Evolutionary conservation across 2,888 invertebrate genomes (phyloP), one percentile per base, ranked within the genome.

Genomic region (Ornithoptera alexandrae): DNA sequence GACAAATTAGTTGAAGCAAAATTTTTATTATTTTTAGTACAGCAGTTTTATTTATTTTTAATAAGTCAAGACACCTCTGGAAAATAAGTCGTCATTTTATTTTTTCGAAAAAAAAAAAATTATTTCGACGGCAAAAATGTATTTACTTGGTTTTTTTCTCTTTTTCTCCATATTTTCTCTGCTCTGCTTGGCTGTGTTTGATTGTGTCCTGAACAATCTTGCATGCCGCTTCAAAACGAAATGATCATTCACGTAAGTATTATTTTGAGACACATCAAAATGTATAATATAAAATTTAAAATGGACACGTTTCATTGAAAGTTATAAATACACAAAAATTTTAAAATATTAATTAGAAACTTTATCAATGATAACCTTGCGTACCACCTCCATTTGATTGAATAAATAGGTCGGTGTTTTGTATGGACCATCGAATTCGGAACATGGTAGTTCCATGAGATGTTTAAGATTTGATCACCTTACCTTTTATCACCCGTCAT

Each of bases 151-250:
- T 94, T 94, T 79, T 30, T 94, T 95, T 94, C 94, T 94, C 94
- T 95, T 94, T 91, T 95, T 95, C 94, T 94, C 93, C 94, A 95
- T 95, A 93, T 94, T 94, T 95, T 95, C 94, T 95, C 95, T 95
- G 95, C 95, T 95, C 95, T 95, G 95, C 95, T 96, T 96, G 95
- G 94, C 95, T 95, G 95, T 95, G 95, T 95, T 95, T 95, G 95
- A 95, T 95, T 95, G 95, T 95, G 94, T 95, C 95, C 94, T 94
- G 94, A 94, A 95, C 95, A 95, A 94, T 93, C 93, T 93, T 93
- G 95, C 95, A 95, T 95, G 95, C 94, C 93, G 95, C 95, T 95
- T 95, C 95, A 94, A 94, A 93, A 93, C 94, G 93, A 94, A 94
- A 93, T 91, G 91, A 93, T 93, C 93, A 93, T 94, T 94, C 95